Evolutionary conservation across 2,113 vertebrate species (phyloP).

Genomic region (Oriolus oriolus): DNA sequence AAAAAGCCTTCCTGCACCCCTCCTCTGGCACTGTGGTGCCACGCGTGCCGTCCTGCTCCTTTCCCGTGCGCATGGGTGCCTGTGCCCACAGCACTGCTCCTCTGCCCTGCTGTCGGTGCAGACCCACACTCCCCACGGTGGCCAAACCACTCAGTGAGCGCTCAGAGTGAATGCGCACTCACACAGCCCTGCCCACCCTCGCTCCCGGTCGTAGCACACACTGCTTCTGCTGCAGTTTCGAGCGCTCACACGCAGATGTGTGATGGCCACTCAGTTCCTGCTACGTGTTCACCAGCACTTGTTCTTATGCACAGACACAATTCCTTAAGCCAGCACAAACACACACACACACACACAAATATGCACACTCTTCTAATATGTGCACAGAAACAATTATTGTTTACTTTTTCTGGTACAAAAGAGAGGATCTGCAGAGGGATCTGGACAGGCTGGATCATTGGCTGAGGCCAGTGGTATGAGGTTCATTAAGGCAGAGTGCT

Average conservation of each 20-base stretch:
- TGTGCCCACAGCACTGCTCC: background rate
- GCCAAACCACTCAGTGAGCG: background rate
- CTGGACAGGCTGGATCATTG: background rate
- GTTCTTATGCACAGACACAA: background rate
- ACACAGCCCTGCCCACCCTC: background rate
- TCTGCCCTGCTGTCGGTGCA: background rate
- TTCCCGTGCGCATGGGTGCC: rapidly evolving
- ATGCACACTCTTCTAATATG: background rate
- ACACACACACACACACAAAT: too few relatives aligned
- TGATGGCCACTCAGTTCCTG: rapidly evolving
- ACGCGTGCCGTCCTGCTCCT: background rate
- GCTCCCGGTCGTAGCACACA: rapidly evolving
- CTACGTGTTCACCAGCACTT: background rate
- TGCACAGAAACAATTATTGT: background rate
- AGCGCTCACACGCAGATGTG: rapidly evolving
- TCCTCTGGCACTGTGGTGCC: background rate
- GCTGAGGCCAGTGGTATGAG: background rate
- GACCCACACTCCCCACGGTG: background rate
- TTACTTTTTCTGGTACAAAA: background rate
- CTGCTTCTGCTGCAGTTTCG: background rate
- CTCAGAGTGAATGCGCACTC: rapidly evolving
- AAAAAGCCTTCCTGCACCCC: background rate
- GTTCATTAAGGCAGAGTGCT: background rate
- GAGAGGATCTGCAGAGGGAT: background rate
- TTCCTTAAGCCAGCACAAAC: background rate